Percentiles rank a stretch among this genome's conserved stretches.
phyloP scores from a whole-genome alignment of 2,888 invertebrate genomes.

The Anthrax anthrax region DNA sequence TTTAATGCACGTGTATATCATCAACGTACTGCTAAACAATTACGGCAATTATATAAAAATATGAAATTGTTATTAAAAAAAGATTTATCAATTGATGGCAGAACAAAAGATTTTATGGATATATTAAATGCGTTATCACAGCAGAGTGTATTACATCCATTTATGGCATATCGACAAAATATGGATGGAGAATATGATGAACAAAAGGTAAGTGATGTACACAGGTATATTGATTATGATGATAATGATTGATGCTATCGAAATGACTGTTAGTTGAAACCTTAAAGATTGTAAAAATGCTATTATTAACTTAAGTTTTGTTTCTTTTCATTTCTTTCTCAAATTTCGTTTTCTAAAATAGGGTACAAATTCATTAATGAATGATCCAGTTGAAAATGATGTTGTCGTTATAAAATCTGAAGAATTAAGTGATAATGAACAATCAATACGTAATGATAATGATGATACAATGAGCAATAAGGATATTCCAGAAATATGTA shows the following conservation, averaged over 20 bases:
- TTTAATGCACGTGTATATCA: conserved; percentile 32
- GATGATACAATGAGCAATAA: conserved; percentile 31
- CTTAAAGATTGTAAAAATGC: too few relatives aligned
- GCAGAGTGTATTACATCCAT: conserved; percentile 28
- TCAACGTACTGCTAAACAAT: conserved; percentile 31
- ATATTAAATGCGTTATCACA: conserved; percentile 29
- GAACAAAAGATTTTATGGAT: conserved; percentile 24
- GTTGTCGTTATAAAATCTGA: conserved; percentile 33
- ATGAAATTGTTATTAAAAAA: conserved; percentile 33
- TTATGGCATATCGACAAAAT: conserved; percentile 13
- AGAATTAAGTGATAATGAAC: conserved; percentile 32
- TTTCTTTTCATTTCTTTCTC: too few relatives aligned
- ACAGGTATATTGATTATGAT: too few relatives aligned
- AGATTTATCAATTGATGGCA: conserved; percentile 24
- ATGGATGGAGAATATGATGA: conserved; percentile 15
- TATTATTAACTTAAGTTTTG: too few relatives aligned
- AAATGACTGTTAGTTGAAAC: too few relatives aligned
- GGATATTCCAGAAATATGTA: conserved; percentile 31
- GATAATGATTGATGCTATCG: too few relatives aligned
- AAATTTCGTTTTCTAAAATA: background rate
- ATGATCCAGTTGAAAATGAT: conserved; percentile 25
- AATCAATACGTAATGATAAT: conserved; percentile 19
- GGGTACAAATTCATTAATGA: conserved; percentile 10
- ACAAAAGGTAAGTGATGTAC: conserved; percentile 24
- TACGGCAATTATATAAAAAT: conserved; percentile 33